Percentiles rank a stretch among this genome's conserved stretches.
These are phyloP conservation scores for Pelmatolapia mariae DNA, from an alignment of 2,113 vertebrate genomes.

Conservation along the genomic window DNA sequence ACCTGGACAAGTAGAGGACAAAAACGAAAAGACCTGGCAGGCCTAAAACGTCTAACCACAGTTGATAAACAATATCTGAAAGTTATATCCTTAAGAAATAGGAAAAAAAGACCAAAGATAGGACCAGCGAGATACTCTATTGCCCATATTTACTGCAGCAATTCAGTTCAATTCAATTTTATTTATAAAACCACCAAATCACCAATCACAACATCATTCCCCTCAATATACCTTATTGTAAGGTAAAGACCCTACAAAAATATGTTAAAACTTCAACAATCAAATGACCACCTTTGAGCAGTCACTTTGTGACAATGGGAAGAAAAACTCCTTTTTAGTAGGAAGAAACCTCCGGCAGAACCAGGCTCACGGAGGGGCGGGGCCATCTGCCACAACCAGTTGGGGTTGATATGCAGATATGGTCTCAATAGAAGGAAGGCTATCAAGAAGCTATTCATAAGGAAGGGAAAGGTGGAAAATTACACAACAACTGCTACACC, in stretches of 20 bases:
- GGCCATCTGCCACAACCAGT: no score
- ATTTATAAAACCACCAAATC: neutral
- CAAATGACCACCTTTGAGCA: neutral
- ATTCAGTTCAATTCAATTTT: neutral
- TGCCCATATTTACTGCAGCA: neutral
- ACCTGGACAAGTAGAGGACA: neutral
- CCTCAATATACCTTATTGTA: rapidly evolving
- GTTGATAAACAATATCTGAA: neutral
- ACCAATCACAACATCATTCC: neutral
- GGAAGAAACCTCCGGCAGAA: no score
- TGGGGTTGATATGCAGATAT: no score
- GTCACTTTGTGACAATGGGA: neutral
- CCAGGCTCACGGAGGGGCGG: no score
- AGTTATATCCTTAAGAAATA: neutral
- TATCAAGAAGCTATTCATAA: no score
- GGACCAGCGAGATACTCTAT: neutral
- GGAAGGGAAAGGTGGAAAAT: no score
- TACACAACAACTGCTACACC: no score
- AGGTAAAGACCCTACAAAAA: neutral
- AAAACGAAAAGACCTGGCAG: neutral
- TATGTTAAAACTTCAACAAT: neutral
- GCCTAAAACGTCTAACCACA: rapidly evolving
- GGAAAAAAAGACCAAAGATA: neutral
- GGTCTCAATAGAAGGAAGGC: no score
- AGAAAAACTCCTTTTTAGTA: no score